phyloP scores from a whole-genome alignment of 1,140 invertebrate genomes.

The Megathymus violae region DNA sequence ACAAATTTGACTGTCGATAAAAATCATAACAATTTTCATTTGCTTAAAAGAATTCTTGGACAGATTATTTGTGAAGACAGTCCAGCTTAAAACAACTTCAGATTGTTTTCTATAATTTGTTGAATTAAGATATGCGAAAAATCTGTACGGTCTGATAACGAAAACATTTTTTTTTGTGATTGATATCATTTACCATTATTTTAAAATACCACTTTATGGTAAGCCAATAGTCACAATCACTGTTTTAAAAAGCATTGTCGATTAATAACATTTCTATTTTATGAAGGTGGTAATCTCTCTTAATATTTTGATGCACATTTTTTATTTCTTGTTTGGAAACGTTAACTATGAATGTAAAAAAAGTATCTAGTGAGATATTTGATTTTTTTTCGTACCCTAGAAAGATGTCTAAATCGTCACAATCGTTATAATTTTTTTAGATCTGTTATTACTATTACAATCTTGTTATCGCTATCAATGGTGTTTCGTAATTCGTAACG shows the following conservation, averaged over 20 bases:
- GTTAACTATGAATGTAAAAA: conserved; percentile 39
- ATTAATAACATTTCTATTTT: conserved; percentile 32
- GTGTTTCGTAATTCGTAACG: too few species aligned
- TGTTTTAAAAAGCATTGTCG: conserved; percentile 38
- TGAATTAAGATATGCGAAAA: conserved; percentile 52
- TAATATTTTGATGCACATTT: conserved; percentile 43
- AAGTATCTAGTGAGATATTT: conserved; percentile 34
- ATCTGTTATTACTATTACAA: conserved; percentile 11
- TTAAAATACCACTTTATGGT: conserved; percentile 43
- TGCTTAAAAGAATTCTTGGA: conserved; percentile 48
- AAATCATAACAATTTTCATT: conserved; percentile 50
- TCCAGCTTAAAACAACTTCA: conserved; percentile 41
- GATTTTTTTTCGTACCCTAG: conserved; percentile 2
- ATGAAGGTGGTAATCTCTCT: conserved; percentile 44
- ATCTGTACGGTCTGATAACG: conserved; percentile 54
- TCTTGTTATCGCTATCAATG: too few species aligned
- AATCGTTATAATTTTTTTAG: conserved; percentile 1
- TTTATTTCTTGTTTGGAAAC: conserved; percentile 39
- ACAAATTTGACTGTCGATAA: conserved; percentile 49
- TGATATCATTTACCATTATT: conserved; percentile 31
- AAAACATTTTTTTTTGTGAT: conserved; percentile 40
- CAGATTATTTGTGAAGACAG: conserved; percentile 38
- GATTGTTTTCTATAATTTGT: conserved; percentile 40
- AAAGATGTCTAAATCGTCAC: conserved; percentile 12
- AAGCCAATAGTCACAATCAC: conserved; percentile 39